Base-by-base conservation (phyloP, 1,140 invertebrate genomes). In the Hyposmocoma kahamanoa region DNA sequence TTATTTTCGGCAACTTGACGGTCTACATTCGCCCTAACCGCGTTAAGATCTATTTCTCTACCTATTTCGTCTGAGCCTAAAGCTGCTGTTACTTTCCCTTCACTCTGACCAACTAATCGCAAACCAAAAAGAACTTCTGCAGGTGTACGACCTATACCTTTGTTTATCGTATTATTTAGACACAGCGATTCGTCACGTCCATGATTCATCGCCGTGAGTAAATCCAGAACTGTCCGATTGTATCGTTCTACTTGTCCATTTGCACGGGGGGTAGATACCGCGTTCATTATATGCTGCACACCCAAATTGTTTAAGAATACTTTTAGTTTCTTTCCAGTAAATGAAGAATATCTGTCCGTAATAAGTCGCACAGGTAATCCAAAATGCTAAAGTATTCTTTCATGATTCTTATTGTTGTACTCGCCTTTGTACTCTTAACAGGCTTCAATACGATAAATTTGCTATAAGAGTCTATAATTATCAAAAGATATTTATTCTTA, bases 81-180 rank as follows among this genome's bases (percentile, higher is more conserved):
- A 17, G 8, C 18, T 20, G 38, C 20, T 22, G 9, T 20, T 41
- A 41, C n/a, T 21, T 41, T 41, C 1, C 38, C 20, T 21, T 47
- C 46, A 19, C 9, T 9, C 15, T 20, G 24, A 1, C 46, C 22
- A 3, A 36, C 41, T 24, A 47, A 39, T n/a, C 15, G 30, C 8
- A 47, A n/a, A 9, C 46, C 46, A 17, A 47, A 47, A 2, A 47
- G 20, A 11, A 41, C 34, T 26, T 47, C 46, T 5, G 46, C n/a
- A 3, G 46, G 46, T 11, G 46, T 32, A 13, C 32, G n/a, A 1
- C 46, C 46, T 39, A 30, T 47, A 19, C 46, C 46, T 18, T 47
- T 47, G 17, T 47, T 47, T 11, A 39, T 30, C 1, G 46, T 47
- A 24, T 47, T 47, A 39, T 47, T 47, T 24, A 47, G 17, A n/a